phyloP scores from a whole-genome alignment of 2,888 invertebrate species.

The Noctua comes region DNA sequence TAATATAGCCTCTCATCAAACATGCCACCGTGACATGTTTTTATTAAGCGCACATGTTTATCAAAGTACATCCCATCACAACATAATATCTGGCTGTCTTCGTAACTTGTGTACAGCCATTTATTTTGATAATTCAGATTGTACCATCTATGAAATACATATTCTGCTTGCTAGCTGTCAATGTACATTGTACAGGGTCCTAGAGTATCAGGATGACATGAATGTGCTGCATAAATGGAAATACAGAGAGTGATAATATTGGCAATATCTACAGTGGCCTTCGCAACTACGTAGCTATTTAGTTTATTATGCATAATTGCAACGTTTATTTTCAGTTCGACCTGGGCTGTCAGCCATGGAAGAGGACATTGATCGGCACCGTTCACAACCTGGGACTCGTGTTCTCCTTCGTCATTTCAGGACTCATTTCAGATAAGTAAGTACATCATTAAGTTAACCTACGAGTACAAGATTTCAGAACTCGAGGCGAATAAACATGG shows the following conservation, averaged over 20 bases:
- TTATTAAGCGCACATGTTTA: neutral
- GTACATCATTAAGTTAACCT: conserved; percentile 54
- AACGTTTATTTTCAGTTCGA: conserved; percentile 88
- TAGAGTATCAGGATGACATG: neutral
- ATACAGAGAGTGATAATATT: neutral
- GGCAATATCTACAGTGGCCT: neutral
- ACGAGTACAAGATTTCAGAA: neutral
- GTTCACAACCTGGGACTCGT: conserved; percentile 93
- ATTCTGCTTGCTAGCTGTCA: neutral
- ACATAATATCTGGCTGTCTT: neutral
- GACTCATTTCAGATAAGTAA: conserved; percentile 94
- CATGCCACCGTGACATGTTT: conserved; percentile 4
- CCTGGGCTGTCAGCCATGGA: conserved; percentile 93
- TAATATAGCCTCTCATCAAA: neutral
- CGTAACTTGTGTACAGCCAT: neutral
- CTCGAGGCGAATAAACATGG: neutral
- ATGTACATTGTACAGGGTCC: neutral
- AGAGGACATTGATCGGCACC: conserved; percentile 93
- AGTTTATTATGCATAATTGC: neutral
- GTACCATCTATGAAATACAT: neutral
- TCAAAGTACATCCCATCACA: neutral
- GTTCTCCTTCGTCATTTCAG: conserved; percentile 92
- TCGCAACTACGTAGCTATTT: neutral
- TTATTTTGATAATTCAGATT: conserved; percentile 11
- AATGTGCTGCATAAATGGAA: neutral